Evolutionary conservation across 2,888 invertebrate genomes (phyloP), one percentile per base, ranked within the genome.

Genomic region (Cacoxenus indagator): DNA sequence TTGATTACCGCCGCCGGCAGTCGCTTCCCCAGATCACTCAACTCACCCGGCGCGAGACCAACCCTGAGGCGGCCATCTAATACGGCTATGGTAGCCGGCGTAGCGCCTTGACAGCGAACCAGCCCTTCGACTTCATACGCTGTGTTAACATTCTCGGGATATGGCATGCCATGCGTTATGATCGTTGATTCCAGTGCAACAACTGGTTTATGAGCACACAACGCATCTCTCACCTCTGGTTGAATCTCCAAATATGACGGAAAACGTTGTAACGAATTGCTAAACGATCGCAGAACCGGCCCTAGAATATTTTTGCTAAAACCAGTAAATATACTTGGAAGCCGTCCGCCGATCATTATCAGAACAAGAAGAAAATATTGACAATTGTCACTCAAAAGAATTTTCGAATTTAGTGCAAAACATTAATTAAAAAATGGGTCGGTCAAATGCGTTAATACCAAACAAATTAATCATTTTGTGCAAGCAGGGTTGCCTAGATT

Each of bases 91-190:
- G 98, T 99, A 0, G 99, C 99, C 37, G 99, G 99, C 14, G 92
- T 88, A 4, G 93, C 96, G 29, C 95, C 96, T 92, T 91, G 90
- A 73, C 90, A 84, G 78, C 93, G 91, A 24, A 99, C 91, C 70
- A 94, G 91, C 65, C 92, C 89, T 88, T 81, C 96, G 1, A 98
- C 94, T 84, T 92, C 90, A 48, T 92, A 70, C 4, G 98, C 98
- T 37, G 96, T 97, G 75, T 94, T 90, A 62, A 97, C 89, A 89
- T 99, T 99, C 65, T 94, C 90, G 0, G 99, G 99, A 88, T 92
- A 94, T 0, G 98, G 98, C 95, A 99, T 96, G 51, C 99, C 99
- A 89, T 99, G 99, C 0, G 98, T 98, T 9, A 99, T 96, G 73
- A 99, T 97, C 0, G 99, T 97, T 6, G 98, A 97, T 90, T 99